phyloP scores from a whole-genome alignment of 2,888 invertebrate genomes.

The Caenorhabditis sp. region DNA sequence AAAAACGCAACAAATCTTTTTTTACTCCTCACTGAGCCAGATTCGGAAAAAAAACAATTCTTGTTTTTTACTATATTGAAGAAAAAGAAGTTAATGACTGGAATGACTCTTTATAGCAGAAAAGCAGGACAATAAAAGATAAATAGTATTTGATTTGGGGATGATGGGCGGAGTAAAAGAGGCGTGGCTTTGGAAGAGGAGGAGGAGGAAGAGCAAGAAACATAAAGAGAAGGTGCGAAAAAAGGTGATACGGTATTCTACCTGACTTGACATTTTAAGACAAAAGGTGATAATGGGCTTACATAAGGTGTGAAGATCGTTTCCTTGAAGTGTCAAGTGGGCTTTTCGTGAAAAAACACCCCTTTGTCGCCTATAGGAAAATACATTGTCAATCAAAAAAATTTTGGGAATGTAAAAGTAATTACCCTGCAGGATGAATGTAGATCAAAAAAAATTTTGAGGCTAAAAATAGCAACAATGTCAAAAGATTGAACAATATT shows the following conservation, averaged over 20 bases:
- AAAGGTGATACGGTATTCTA: background rate
- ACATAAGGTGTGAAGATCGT: no score
- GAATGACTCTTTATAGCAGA: background rate
- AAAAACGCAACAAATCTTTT: background rate
- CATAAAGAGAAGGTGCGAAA: background rate
- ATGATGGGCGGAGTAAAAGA: background rate
- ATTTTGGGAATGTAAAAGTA: no score
- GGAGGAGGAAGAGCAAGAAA: background rate
- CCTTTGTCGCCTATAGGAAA: no score
- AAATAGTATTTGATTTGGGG: background rate
- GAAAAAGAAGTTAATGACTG: background rate
- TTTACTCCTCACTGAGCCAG: background rate
- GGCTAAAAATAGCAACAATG: no score
- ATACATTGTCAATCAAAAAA: no score
- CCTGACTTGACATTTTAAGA: background rate
- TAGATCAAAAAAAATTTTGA: no score
- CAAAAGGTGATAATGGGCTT: no score
- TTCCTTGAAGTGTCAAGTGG: background rate
- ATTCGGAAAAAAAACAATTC: background rate
- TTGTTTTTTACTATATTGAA: background rate
- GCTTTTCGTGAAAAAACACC: background rate
- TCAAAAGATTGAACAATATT: no score
- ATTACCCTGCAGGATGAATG: no score
- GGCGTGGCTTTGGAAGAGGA: background rate
- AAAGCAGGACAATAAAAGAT: background rate